Conservation (phyloP, 1,140 invertebrate species). For the Heliconius nattereri region DNA sequence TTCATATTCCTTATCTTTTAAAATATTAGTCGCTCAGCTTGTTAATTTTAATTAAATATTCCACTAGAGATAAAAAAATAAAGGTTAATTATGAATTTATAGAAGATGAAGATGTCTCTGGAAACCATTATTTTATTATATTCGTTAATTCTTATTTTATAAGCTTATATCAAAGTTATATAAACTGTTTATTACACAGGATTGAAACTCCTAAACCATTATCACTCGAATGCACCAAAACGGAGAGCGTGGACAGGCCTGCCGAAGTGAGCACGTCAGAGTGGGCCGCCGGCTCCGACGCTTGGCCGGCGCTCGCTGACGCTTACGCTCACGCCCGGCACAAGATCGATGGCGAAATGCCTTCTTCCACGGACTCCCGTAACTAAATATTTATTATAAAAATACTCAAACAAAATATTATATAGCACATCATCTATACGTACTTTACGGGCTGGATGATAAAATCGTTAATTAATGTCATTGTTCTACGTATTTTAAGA, state of each 20-base stretch:
- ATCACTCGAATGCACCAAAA: slow-evolving; percentile 63
- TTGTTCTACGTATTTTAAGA: not conserved
- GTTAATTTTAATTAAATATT: no score
- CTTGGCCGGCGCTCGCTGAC: slow-evolving; percentile 64
- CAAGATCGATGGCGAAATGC: slow-evolving; percentile 76
- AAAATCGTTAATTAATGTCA: not conserved
- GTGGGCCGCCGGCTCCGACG: slow-evolving; percentile 55
- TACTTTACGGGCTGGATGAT: not conserved
- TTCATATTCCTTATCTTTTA: no score
- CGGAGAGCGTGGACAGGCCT: slow-evolving; percentile 62
- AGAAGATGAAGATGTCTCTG: no score
- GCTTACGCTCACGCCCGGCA: slow-evolving; percentile 70
- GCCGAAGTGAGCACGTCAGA: slow-evolving; percentile 75
- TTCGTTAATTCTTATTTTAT: no score
- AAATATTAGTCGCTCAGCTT: no score
- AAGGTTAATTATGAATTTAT: no score
- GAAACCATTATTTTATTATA: no score
- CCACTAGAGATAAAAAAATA: no score
- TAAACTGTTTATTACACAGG: slow-evolving; percentile 32
- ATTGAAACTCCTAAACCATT: slow-evolving; percentile 76
- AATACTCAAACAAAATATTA: not conserved
- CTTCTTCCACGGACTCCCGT: slow-evolving; percentile 75
- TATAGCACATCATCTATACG: slow-evolving; percentile 10
- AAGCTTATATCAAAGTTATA: no score
- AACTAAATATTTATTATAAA: slow-evolving; percentile 54